Conservation (phyloP, 2,113 vertebrate genomes). For the Choloepus hoffmanni region DNA sequence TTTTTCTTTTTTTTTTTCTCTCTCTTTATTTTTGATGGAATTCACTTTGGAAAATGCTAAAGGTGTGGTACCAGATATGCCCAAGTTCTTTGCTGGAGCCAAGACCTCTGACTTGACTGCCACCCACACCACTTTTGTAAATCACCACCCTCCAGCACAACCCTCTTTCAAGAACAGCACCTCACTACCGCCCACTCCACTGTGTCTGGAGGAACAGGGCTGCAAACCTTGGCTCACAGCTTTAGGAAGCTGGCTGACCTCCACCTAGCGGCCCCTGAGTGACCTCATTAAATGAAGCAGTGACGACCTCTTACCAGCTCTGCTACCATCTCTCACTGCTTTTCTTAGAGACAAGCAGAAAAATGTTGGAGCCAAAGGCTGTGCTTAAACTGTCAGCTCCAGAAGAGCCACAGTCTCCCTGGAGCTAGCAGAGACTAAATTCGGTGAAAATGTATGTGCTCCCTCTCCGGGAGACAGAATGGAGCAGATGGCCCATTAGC, state of each 20-base stretch:
- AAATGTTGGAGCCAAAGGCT: slow-evolving; percentile 42
- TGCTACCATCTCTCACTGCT: not conserved
- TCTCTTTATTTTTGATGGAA: not conserved
- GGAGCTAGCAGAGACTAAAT: slow-evolving; percentile 34
- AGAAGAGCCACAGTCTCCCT: slow-evolving; percentile 50
- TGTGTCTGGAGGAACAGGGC: not conserved
- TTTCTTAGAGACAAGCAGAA: slow-evolving; percentile 48
- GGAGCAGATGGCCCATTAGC: slow-evolving; percentile 68
- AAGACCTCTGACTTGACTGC: not conserved
- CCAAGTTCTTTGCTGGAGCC: not conserved
- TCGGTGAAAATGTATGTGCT: not conserved
- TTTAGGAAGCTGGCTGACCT: not conserved
- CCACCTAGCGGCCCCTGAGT: not conserved
- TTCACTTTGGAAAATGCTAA: slow-evolving; percentile 12
- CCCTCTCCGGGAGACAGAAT: not conserved
- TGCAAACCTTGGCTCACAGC: not conserved
- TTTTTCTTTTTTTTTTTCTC: too few species aligned
- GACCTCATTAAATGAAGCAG: not conserved
- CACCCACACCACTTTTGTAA: not conserved
- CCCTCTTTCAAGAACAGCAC: not conserved
- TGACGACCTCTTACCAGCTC: not conserved
- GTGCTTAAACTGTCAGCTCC: slow-evolving; percentile 32
- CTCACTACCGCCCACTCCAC: not conserved
- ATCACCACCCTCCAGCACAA: not conserved
- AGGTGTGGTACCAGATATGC: not conserved